Percentiles rank a stretch among this genome's conserved stretches.
These are phyloP conservation scores for Lithobates pipiens DNA, from an alignment of 2,797 vertebrate genomes.

Conservation along the genomic window DNA sequence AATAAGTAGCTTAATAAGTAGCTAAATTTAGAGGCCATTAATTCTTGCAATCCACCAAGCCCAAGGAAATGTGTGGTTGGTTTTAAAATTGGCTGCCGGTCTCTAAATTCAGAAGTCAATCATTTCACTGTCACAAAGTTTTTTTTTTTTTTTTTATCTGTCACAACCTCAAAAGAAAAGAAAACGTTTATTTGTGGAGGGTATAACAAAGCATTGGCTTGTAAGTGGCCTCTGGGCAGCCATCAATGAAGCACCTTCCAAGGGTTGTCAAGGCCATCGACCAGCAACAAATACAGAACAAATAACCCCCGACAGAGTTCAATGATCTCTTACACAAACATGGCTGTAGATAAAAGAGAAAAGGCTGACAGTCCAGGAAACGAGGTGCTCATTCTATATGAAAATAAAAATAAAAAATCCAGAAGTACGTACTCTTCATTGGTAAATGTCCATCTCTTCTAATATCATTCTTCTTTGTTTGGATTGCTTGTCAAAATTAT, in stretches of 20 bases:
- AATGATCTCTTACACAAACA: neutral
- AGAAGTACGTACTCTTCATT: too few relatives aligned
- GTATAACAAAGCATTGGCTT: neutral
- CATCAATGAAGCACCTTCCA: neutral
- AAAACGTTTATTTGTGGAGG: too few relatives aligned
- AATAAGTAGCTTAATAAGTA: conserved; percentile 14
- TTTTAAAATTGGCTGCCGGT: neutral
- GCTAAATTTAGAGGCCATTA: conserved; percentile 24
- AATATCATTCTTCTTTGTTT: too few relatives aligned
- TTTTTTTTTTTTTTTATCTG: neutral
- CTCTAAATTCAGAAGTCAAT: neutral
- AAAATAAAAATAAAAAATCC: too few relatives aligned
- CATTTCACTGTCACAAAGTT: neutral
- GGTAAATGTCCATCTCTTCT: too few relatives aligned
- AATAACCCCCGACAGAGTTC: neutral
- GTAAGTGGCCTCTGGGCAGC: neutral
- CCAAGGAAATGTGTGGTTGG: neutral
- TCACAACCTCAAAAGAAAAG: neutral
- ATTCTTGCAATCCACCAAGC: neutral
- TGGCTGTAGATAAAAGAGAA: neutral
- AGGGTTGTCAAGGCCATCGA: neutral
- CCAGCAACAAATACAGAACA: neutral
- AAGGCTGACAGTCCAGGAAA: too few relatives aligned
- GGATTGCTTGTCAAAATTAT: too few relatives aligned
- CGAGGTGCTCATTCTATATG: too few relatives aligned